Evolutionary conservation across 2,113 vertebrate species (phyloP), one percentile per base, ranked within the genome.

Genomic region (Plestiodon gilberti): DNA sequence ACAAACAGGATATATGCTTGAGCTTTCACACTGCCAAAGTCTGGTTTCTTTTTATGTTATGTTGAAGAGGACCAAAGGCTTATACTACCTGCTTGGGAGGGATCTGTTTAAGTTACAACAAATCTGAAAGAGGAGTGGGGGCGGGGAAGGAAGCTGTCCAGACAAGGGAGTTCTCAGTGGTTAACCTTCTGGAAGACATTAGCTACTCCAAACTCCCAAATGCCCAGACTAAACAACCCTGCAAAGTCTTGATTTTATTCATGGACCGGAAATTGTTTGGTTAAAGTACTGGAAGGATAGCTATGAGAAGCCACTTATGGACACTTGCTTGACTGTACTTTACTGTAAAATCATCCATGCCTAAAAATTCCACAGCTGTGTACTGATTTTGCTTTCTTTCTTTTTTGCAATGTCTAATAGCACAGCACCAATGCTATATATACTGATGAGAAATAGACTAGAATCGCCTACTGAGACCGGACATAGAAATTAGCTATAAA

Each of bases 181-280:
- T 94, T 90, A 92, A 89, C 88, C 93, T 94, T 93, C 94, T 91
- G 89, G 94, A 95, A 95, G 87, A 91, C 91, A 96, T 93, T 90
- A 94, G 86, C 83, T 83, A 90, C 84, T 93, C 88, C 90, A 91
- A 87, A 92, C 90, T 95, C 95, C 93, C 91, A 83, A 87, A 87
- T 93, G 92, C 87, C 92, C 94, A 96, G 96, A 96, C 93, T 95
- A 95, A 96, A 96, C 94, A 96, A 91, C 87, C 84, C 87, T 83
- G 80, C 69, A 90, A 89, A 88, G 84, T 93, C 91, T 91, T 87
- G 89, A 85, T 94, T 91, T 94, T 90, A 89, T 83, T 92, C 92
- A 93, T 92, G 90, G 92, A 89, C 92, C 95, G 94, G 95, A 97
- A 96, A 94, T 87, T 86, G 94, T 95, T 95, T 94, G 90, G 77